Conservation (phyloP, 2,113 vertebrate genomes). For the Spermophilus dauricus region DNA sequence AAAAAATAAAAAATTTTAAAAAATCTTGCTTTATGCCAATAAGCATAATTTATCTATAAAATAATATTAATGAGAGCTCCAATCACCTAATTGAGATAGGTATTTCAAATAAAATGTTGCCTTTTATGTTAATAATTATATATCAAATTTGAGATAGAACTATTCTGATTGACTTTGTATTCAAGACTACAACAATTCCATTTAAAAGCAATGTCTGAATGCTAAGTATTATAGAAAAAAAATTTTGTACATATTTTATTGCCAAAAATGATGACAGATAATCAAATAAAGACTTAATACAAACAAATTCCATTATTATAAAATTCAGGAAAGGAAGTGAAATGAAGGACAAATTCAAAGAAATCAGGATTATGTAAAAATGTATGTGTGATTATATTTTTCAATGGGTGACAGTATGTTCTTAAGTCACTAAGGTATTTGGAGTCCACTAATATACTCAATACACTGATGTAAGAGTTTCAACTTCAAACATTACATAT, state of each 20-base stretch:
- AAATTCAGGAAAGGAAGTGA: conserved; percentile 17
- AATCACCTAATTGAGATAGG: not conserved
- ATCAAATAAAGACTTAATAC: not conserved
- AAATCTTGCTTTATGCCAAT: not conserved
- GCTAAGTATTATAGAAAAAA: not conserved
- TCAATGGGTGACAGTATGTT: not conserved
- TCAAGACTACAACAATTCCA: not conserved
- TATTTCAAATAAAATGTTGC: conserved; percentile 47
- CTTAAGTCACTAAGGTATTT: not conserved
- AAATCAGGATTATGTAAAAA: not conserved
- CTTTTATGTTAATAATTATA: not conserved
- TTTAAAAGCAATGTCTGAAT: not conserved
- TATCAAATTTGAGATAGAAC: conserved; percentile 9
- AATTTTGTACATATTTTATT: not conserved
- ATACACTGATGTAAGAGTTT: not conserved
- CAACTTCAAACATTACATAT: not conserved
- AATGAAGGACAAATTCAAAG: conserved; percentile 1
- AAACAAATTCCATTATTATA: conserved; percentile 2
- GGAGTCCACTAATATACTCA: not conserved
- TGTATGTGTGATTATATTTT: not conserved
- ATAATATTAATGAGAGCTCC: not conserved
- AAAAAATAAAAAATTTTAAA: too few species aligned
- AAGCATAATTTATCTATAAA: not conserved
- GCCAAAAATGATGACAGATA: not conserved
- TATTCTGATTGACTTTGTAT: conserved; percentile 9